Evolutionary conservation across 2,797 vertebrate species (phyloP), one percentile per base, ranked within the genome.

Genomic region (Meda fulgida): DNA sequence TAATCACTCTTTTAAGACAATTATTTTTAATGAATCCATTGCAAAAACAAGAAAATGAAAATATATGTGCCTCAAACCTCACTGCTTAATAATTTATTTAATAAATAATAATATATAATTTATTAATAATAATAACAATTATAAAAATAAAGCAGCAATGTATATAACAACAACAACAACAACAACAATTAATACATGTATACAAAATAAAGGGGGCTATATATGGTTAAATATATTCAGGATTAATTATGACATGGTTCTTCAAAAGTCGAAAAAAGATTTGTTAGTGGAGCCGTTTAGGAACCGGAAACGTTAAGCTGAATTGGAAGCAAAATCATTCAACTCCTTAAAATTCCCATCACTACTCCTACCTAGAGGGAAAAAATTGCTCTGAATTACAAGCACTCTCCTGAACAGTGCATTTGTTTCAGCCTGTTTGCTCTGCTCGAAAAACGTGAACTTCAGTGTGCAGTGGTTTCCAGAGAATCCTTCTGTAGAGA

Each of bases 331-430:
- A 18, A 26, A 72, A 72, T 73, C 31, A 55, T 55, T 55, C 1
- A n/a, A 55, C 23, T 34, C 1, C 21, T 38, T 38, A 10, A 7
- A 23, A 38, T 38, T 18, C 51, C 34, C 51, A 77, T 38, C 51
- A 38, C 31, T 76, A 76, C 71, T 55, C 10, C 72, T 53, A 38
- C n/a, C 18, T 46, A 46, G 40, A 21, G 6, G 29, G 21, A 9
- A 29, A 46, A 66, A 66, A 51, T 38, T 76, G 66, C 66, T 85
- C 7, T 75, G 76, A 80, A 70, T 80, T 83, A 40, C 31, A 69
- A 46, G 38, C 51, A 3, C 63, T 80, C 48, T 83, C 53, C 10
- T 58, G n/a, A 16, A 60, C 21, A 8, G 34, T 71, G 63, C 13
- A 51, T 66, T 79, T 66, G 55, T 63, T 71, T 86, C 58, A 0